Conservation (phyloP, 2,888 invertebrate genomes). For the Deilephila elpenor region DNA sequence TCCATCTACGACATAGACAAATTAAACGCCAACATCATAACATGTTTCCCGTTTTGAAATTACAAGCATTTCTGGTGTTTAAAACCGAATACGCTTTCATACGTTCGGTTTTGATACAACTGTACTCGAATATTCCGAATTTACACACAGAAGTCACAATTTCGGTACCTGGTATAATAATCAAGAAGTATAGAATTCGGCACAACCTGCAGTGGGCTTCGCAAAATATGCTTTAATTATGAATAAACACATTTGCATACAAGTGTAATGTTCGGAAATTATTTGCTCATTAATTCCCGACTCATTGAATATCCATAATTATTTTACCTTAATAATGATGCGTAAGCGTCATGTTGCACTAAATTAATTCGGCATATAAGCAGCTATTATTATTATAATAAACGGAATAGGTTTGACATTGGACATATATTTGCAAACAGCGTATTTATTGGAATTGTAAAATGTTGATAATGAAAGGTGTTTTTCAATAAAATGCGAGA, state of each 20-base stretch:
- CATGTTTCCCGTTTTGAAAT: not conserved
- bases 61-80: slow-evolving; percentile 4
- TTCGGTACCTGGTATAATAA: not conserved
- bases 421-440: not conserved
- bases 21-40: not conserved
- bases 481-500: slow-evolving; percentile 39
- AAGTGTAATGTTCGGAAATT: slow-evolving; percentile 32
- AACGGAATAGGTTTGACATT: not conserved
- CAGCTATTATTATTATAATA: not conserved
- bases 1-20: slow-evolving; percentile 1
- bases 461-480: not conserved
- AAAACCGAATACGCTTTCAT: not conserved
- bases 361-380: not conserved
- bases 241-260: slow-evolving; percentile 19
- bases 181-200: not conserved
- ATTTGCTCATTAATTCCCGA: slow-evolving; percentile 37
- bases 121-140: not conserved
- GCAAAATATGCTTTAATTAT: slow-evolving; percentile 3
- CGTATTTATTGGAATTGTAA: slow-evolving; percentile 1
- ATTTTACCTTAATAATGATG: slow-evolving; percentile 33
- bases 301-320: slow-evolving; percentile 38
- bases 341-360: slow-evolving; percentile 35
- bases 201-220: not conserved
- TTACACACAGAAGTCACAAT: not conserved
- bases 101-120: not conserved